Evolutionary conservation across 1,140 invertebrate genomes (phyloP).

Genomic region (Reticulitermes speratus): DNA sequence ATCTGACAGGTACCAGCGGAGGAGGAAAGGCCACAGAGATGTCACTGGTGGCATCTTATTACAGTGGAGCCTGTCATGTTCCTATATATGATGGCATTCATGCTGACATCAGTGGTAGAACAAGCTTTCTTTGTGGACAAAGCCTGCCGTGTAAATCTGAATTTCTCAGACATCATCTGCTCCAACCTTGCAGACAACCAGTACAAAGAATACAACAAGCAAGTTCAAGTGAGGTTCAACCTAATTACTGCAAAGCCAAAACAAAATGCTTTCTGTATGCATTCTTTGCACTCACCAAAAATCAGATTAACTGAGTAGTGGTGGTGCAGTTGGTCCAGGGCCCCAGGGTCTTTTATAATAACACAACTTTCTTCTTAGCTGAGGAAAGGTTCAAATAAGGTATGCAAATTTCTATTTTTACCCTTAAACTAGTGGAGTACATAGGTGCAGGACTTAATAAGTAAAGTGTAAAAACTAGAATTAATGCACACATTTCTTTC

Average conservation of each 20-base stretch:
- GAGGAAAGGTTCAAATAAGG: too few relatives aligned
- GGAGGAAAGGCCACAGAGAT: not conserved
- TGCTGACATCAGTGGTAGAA: conserved; percentile 74
- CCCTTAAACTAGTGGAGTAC: too few relatives aligned
- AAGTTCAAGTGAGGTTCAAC: conserved; percentile 57
- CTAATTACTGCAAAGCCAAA: too few relatives aligned
- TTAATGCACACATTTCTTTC: not conserved
- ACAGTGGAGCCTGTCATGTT: conserved; percentile 76
- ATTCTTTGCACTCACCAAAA: not conserved
- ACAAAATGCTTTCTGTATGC: not conserved
- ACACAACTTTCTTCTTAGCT: too few relatives aligned
- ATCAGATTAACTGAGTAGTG: too few relatives aligned
- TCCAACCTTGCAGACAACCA: conserved; percentile 54
- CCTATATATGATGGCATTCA: conserved; percentile 77
- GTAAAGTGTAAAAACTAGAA: not conserved
- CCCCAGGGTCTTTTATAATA: too few relatives aligned
- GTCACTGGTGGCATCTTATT: conserved; percentile 41
- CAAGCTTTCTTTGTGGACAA: conserved; percentile 72
- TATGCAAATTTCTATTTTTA: too few relatives aligned
- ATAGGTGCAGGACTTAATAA: too few relatives aligned
- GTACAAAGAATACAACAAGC: conserved; percentile 55
- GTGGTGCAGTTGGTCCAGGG: too few relatives aligned
- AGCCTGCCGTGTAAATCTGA: conserved; percentile 68
- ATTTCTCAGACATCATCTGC: conserved; percentile 63
- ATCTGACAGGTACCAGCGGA: not conserved